Conservation (phyloP, 2,888 invertebrate genomes). For the Pristionchus arcanus region DNA sequence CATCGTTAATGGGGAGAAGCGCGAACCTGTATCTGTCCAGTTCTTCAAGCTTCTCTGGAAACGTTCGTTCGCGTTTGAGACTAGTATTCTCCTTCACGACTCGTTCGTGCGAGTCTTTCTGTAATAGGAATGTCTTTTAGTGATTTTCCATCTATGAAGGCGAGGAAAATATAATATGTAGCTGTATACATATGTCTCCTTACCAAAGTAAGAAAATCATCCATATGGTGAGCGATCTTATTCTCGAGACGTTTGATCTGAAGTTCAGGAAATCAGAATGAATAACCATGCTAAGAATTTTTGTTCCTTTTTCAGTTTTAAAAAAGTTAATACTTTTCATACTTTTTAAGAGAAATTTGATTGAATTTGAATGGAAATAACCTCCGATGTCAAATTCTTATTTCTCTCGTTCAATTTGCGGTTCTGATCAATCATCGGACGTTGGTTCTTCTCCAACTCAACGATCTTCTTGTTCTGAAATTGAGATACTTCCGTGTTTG, state of each 20-base stretch:
- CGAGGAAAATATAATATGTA: neutral
- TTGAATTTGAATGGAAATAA: neutral
- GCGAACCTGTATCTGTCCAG: slow-evolving; percentile 70
- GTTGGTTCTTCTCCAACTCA: slow-evolving; percentile 77
- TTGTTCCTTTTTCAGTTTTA: neutral
- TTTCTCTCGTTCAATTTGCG: slow-evolving; percentile 75
- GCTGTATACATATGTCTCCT: neutral
- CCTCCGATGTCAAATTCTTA: slow-evolving; percentile 66
- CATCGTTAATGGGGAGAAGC: neutral
- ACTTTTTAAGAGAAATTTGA: no score
- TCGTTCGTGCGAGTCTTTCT: slow-evolving; percentile 77
- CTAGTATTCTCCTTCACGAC: slow-evolving; percentile 73
- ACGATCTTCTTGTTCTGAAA: slow-evolving; percentile 78
- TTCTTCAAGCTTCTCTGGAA: slow-evolving; percentile 78
- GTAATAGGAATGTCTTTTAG: slow-evolving; percentile 44
- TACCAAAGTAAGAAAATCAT: slow-evolving; percentile 76
- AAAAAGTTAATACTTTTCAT: neutral
- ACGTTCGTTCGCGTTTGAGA: slow-evolving; percentile 74
- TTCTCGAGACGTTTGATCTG: slow-evolving; percentile 72
- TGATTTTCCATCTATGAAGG: neutral
- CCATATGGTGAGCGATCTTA: slow-evolving; percentile 71
- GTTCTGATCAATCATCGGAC: slow-evolving; percentile 76
- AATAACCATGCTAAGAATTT: neutral
- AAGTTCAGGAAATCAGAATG: neutral
- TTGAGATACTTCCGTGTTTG: slow-evolving; percentile 25